Evolutionary conservation across 2,888 invertebrate genomes (phyloP), one percentile per base, ranked within the genome.

Genomic region (Sturmia bella): DNA sequence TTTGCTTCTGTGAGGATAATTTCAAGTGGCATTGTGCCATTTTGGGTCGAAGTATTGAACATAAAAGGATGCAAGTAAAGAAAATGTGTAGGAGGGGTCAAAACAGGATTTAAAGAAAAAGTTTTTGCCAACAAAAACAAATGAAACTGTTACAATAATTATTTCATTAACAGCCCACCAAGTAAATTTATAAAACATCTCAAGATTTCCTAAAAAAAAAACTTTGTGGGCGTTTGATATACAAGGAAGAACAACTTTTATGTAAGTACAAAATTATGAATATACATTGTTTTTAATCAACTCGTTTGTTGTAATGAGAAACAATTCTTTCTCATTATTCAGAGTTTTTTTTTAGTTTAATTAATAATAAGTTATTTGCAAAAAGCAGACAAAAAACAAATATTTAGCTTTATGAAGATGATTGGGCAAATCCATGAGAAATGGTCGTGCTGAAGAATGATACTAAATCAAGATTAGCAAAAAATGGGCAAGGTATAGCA

Each of bases 61-160:
- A 48, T 66, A 74, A n/a, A n/a, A 66, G 56, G 57, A 39, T 76
- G 43, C 17, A 32, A 9, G 24, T 32, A n/a, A 19, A 7, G 41
- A 27, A 54, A 45, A 13, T 13, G 39, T 19, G 48, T 57, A 39
- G 54, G 43, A 59, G 1, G 66, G 43, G 54, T 45, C 43, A 59
- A 41, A 45, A 24, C 7, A 43, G 39, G 54, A n/a, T 56, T 59
- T 56, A 56, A 48, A 64, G 48, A 17, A 48, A 21, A 39, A 66
- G 9, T 77, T 61, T 63, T 50, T 32, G 56, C 56, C 56, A 56
- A 19, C 77, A 70, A 50, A 59, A 50, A 32, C 32, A 66, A 68
- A 56, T 56, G 52, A 70, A 80, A 72, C 52, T 75, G 64, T 72
- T 63, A 66, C 76, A 80, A 80, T 80, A 72, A 80, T 80, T 76